Evolutionary conservation across 2,113 vertebrate species (phyloP).

Genomic region (Ictalurus punctatus): DNA sequence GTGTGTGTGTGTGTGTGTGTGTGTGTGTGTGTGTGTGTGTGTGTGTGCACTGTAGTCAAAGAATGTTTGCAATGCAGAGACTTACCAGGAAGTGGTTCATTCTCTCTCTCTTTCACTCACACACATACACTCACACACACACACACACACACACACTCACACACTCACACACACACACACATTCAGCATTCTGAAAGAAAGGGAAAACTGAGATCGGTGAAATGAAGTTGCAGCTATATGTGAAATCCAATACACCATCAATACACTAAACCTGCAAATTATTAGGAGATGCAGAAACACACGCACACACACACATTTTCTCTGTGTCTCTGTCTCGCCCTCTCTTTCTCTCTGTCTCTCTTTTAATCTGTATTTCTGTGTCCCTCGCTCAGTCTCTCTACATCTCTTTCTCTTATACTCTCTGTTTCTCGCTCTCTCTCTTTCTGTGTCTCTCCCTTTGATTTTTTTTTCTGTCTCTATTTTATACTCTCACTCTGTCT

Average conservation of each 20-base stretch:
- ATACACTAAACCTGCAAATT: not conserved
- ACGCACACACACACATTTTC: not conserved
- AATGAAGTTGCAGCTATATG: not conserved
- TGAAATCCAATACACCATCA: not conserved
- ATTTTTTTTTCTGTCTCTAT: not conserved
- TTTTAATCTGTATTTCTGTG: not conserved
- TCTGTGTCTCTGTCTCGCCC: not conserved
- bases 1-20: too few relatives aligned
- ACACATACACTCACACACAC: not conserved
- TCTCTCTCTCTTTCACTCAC: not conserved
- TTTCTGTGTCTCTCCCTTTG: not conserved
- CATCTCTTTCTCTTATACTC: not conserved
- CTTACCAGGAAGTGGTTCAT: not conserved
- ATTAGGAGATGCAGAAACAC: not conserved
- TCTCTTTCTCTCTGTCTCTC: not conserved
- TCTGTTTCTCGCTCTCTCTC: not conserved
- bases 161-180: not conserved
- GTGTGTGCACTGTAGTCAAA: not conserved
- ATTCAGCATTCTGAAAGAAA: too few relatives aligned
- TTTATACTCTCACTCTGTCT: not conserved
- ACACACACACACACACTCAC: not conserved
- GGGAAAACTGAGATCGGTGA: too few relatives aligned
- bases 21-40: too few relatives aligned
- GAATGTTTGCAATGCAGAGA: slow-evolving; percentile 11
- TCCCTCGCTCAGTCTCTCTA: not conserved